A percentile compares a stretch with the other conserved stretches of the same genome.
These are phyloP conservation scores for Xiphydria camelus DNA, from an alignment of 2,888 invertebrate species.

Conservation along the genomic window DNA sequence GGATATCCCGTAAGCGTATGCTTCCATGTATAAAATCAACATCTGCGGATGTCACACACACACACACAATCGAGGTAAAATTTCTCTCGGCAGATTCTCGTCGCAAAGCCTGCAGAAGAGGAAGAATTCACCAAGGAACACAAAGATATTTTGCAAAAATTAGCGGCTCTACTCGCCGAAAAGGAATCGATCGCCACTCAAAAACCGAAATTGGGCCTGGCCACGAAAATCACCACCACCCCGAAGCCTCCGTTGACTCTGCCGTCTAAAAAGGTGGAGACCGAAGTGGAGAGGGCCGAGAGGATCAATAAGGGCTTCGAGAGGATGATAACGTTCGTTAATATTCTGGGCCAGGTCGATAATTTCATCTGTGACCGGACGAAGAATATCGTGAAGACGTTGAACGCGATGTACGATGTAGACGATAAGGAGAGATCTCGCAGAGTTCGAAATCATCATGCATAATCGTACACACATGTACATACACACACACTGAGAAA, in stretches of 20 bases:
- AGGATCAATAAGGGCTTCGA: slow-evolving; percentile 58
- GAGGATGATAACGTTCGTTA: slow-evolving; percentile 59
- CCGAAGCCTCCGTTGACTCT: slow-evolving; percentile 27
- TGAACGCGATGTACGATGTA: slow-evolving; percentile 57
- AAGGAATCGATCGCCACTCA: not conserved
- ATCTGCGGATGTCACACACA: no score
- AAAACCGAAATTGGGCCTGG: no score
- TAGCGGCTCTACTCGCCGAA: slow-evolving; percentile 19
- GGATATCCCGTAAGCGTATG: no score
- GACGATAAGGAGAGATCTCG: slow-evolving; percentile 40
- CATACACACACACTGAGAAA: no score
- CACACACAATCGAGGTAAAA: no score
- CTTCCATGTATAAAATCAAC: no score
- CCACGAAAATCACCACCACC: not conserved
- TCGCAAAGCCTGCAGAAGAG: no score
- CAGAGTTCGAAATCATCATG: slow-evolving; percentile 8
- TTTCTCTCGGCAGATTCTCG: no score
- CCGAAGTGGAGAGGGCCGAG: slow-evolving; percentile 51
- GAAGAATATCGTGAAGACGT: slow-evolving; percentile 54
- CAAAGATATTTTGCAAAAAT: slow-evolving; percentile 27
- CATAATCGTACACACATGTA: no score
- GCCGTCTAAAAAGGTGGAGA: slow-evolving; percentile 42
- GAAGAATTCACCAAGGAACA: slow-evolving; percentile 33
- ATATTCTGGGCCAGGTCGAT: slow-evolving; percentile 60
- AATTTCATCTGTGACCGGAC: slow-evolving; percentile 59